phyloP scores from a whole-genome alignment of 2,113 vertebrate species.

The Xiphorhynchus elegans region DNA sequence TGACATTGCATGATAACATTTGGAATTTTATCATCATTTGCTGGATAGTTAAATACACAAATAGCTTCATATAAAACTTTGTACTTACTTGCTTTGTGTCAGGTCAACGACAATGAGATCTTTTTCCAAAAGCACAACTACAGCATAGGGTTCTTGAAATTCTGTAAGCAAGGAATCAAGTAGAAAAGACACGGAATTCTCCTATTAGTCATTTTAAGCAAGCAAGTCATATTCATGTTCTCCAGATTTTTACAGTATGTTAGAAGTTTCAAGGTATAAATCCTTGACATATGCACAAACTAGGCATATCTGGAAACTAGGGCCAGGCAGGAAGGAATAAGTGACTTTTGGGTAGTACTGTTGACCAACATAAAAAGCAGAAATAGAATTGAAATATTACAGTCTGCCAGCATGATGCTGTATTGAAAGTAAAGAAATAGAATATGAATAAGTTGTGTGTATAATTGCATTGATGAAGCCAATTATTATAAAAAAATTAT shows the following conservation, averaged over 20 bases:
- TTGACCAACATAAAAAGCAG: not conserved
- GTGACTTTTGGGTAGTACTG: not conserved
- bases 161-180: constrained; percentile 75
- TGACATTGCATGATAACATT: not conserved
- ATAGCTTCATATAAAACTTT: not conserved
- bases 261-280: not conserved
- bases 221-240: not conserved
- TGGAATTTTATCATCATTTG: not conserved
- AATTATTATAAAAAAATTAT: not conserved
- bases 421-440: not conserved
- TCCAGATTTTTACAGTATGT: not conserved
- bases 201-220: not conserved
- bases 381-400: not conserved
- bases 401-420: not conserved
- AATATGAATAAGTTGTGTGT: not conserved
- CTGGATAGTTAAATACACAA: not conserved
- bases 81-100: constrained; percentile 93
- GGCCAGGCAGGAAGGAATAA: not conserved
- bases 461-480: not conserved
- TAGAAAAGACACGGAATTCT: constrained; percentile 13
- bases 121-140: constrained; percentile 93
- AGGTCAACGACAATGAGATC: constrained; percentile 94
- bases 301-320: not conserved
- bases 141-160: constrained; percentile 94
- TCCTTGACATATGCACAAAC: not conserved